Conservation (phyloP, 1,140 invertebrate species). For the Temnothorax curvispinosus region DNA sequence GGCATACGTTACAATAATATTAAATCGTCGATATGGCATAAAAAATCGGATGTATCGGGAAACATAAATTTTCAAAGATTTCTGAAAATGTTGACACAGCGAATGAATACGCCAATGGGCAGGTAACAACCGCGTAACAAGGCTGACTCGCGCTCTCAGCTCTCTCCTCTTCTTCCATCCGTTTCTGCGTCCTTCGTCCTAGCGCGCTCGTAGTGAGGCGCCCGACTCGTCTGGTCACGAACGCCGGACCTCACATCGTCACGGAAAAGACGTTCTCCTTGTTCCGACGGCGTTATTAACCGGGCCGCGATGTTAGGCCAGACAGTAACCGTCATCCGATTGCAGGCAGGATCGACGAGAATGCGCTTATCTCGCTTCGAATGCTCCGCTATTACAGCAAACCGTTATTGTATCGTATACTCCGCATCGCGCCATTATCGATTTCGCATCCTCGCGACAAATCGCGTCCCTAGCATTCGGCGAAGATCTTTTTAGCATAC, state of each 20-base stretch:
- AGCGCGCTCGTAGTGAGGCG: conserved; percentile 50
- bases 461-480: neutral
- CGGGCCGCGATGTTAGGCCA: conserved; percentile 38
- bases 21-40: neutral
- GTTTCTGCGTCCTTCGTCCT: conserved; percentile 56
- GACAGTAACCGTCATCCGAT: conserved; percentile 43
- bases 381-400: conserved; percentile 4
- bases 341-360: conserved; percentile 18
- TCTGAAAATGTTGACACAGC: conserved; percentile 20
- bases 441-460: neutral
- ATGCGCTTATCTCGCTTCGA: conserved; percentile 35
- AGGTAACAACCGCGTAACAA: conserved; percentile 78
- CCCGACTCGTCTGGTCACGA: conserved; percentile 76
- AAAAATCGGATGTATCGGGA: neutral
- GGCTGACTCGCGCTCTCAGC: conserved; percentile 72
- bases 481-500: neutral
- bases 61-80: neutral
- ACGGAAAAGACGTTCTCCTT: conserved; percentile 73
- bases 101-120: conserved; percentile 74
- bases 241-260: conserved; percentile 78
- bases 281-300: conserved; percentile 65
- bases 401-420: conserved; percentile 23
- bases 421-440: neutral
- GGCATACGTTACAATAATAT: neutral
- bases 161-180: conserved; percentile 48